Base-by-base conservation (phyloP, 30 jellyfish, hydroid and myxozoan genomes). In the Chironex yamaguchii region DNA sequence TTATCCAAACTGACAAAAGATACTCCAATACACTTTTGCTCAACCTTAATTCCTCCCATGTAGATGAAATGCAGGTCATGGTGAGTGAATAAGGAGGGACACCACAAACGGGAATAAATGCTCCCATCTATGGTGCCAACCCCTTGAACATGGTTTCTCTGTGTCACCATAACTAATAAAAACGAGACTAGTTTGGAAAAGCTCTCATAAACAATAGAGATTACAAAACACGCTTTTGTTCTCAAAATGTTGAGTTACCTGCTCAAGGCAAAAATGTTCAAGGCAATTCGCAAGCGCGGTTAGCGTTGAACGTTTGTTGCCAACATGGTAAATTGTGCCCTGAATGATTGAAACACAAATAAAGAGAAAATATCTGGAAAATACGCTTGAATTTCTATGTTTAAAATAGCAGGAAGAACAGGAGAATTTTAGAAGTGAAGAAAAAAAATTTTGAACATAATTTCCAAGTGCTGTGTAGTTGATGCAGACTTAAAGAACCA, bases 351-450 rank as follows among this genome's bases (percentile, higher is more conserved):
- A 24, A 17, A 17, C 29, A 74, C 76, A 2, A 49, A 74, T 74
- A 1, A 31, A 24, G 76, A 51, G 2, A 74, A 74, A 22, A 50
- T 23, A 24, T 74, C 76, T 2, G 84, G 84, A 71, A 71, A 34
- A 26, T 71, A 71, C 84, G 84, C 71, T 36, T 67, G 84, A 32
- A 71, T 71, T n/a, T 30, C 84, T n/a, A 34, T 71, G 29, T 71
- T 71, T 70, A 71, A 71, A 35, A 71, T 71, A 1, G 1, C 84
- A 28, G 0, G 48, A 4, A 33, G 84, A 34, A 71, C 28, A 0
- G 84, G 77, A 36, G 73, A 34, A 36, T 71, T 32, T 71, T 71
- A 36, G 27, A 71, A 20, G 26, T 71, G 84, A 70, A 71, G 84
- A 48, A 71, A 71, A 36, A 70, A 71, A 71, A 70, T 71, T 32